A percentile compares a stretch with the other conserved stretches of the same genome.
These are phyloP conservation scores for Muschampia plurimacula DNA, from an alignment of 2,888 invertebrate species.

Conservation along the genomic window DNA sequence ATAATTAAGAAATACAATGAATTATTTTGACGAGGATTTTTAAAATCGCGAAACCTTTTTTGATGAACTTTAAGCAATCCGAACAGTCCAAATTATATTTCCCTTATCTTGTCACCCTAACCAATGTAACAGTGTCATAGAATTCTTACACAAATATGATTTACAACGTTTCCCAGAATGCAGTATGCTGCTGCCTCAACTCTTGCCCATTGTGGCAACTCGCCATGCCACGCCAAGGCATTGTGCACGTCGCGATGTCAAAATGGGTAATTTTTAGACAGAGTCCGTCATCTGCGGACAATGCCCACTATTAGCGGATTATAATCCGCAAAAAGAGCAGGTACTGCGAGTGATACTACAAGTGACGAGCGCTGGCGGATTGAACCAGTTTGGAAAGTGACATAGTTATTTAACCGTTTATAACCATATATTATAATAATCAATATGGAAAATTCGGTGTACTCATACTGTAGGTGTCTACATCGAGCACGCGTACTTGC, in stretches of 20 bases:
- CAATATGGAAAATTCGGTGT: no score
- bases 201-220: constrained; percentile 72
- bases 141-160: constrained; percentile 74
- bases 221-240: constrained; percentile 17
- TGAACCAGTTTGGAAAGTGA: not conserved
- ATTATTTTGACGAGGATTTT: not conserved
- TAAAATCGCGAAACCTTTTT: not conserved
- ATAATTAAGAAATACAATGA: not conserved
- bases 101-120: constrained; percentile 1
- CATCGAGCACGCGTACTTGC: no score
- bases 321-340: constrained; percentile 82
- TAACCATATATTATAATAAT: no score
- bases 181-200: constrained; percentile 63
- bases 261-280: constrained; percentile 62
- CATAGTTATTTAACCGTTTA: no score
- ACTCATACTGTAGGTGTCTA: no score
- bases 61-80: not conserved
- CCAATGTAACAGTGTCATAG: not conserved
- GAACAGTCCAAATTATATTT: not conserved
- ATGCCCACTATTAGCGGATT: constrained; percentile 84
- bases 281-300: constrained; percentile 76
- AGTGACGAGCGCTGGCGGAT: constrained; percentile 49
- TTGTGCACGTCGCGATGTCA: constrained; percentile 56
- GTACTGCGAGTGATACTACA: constrained; percentile 56
- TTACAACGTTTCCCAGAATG: constrained; percentile 67